Evolutionary conservation across 2,113 vertebrate genomes (phyloP), one percentile per base, ranked within the genome.

Genomic region (Caranx melampygus): DNA sequence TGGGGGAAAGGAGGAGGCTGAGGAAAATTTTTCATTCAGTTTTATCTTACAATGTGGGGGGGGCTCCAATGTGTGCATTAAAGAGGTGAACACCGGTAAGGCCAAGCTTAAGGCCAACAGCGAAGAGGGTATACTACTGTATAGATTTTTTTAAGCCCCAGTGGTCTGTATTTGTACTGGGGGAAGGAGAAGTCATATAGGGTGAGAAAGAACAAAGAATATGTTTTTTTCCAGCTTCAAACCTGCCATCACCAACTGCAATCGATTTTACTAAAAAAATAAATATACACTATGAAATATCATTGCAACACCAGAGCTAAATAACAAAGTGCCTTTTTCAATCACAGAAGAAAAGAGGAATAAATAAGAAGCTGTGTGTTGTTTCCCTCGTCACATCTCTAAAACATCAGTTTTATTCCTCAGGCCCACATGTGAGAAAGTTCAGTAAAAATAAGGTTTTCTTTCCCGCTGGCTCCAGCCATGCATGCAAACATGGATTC

Each of bases 1-100:
- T 62, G 51, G 60, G 67, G 65, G 45, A 54, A 31, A 64, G 55
- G 20, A 47, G 21, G 20, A 11, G n/a, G 11, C 37, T 33, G 5
- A 13, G 58, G 51, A 31, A 55, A 65, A 71, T 75, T 82, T 75
- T 75, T 75, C 75, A 82, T 75, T 66, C 70, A 57, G 59, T 45
- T 31, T 70, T 68, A 76, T 82, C 33, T 71, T 52, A 18, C n/a
- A 40, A 72, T 62, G 54, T 74, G 79, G 60, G 64, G 45, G n/a
- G 18, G 40, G 58, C 35, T 59, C 60, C 35, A 31, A 14, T 70
- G 73, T 12, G 47, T 33, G 45, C 26, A 26, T 26, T 26, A 26
- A 26, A 31, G 54, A 59, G 42, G 33, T 35, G 13, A 70, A 34
- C 35, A 33, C 7, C n/a, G 10, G 21, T 31, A 16, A 18, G 59